These are phyloP conservation scores for Coelopa pilipes DNA, from an alignment of 2,888 invertebrate species.

Conservation along the genomic window DNA sequence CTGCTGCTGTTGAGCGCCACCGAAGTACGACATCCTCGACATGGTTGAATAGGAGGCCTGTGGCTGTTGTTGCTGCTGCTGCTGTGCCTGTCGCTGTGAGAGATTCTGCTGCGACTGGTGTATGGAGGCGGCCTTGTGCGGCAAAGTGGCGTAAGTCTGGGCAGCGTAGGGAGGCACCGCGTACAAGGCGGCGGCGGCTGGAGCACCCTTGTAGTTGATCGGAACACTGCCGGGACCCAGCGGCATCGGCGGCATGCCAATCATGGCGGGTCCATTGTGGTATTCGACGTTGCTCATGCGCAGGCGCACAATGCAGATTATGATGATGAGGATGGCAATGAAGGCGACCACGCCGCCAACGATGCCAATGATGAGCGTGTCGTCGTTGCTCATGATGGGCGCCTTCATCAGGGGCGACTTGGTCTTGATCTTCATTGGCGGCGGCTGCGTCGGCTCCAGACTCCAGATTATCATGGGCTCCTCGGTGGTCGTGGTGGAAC, in stretches of 20 bases:
- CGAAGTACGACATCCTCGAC: constrained; percentile 71
- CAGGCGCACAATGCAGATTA: constrained; percentile 87
- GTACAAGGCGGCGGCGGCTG: constrained; percentile 69
- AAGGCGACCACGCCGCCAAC: constrained; percentile 93
- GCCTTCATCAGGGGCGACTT: constrained; percentile 72
- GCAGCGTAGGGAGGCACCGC: constrained; percentile 74
- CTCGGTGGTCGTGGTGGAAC: constrained; percentile 69
- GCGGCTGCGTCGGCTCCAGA: constrained; percentile 76
- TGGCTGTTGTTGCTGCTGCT: constrained; percentile 4
- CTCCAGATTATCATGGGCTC: constrained; percentile 94
- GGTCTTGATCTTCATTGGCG: constrained; percentile 70
- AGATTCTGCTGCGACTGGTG: constrained; percentile 65
- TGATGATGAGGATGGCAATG: constrained; percentile 86
- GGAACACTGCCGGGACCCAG: constrained; percentile 72
- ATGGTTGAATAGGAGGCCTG: constrained; percentile 72
- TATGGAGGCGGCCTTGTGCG: constrained; percentile 71
- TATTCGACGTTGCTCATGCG: constrained; percentile 77
- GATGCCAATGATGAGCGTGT: constrained; percentile 94
- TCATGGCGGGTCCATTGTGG: constrained; percentile 75
- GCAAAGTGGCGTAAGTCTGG: constrained; percentile 72
- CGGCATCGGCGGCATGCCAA: constrained; percentile 69
- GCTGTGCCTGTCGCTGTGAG: constrained; percentile 53
- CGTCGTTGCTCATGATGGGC: constrained; percentile 81
- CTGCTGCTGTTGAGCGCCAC: constrained; percentile 62
- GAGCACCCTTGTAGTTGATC: constrained; percentile 68